Percentiles rank a stretch among this genome's conserved stretches.
Evolutionary conservation across 2,888 invertebrate genomes (phyloP).

Genomic region (Callinectes sapidus): DNA sequence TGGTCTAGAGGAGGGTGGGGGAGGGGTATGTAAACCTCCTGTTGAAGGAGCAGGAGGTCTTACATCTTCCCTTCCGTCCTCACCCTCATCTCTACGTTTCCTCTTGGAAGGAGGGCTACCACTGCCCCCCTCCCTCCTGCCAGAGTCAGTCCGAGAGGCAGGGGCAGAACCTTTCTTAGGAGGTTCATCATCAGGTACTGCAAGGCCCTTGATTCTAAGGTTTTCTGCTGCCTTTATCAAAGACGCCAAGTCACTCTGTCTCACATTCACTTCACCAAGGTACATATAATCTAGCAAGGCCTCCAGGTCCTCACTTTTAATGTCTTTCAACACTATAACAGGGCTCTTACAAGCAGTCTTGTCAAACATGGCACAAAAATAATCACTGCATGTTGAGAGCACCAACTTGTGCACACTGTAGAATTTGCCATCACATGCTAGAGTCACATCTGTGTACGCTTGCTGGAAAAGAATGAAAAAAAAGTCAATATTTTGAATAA

Average conservation of each 20-base stretch:
- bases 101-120: constrained; percentile 71
- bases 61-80: constrained; percentile 71
- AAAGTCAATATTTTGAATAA: not conserved
- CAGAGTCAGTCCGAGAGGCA: constrained; percentile 44
- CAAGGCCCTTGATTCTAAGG: constrained; percentile 70
- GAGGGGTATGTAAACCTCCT: constrained; percentile 53
- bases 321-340: constrained; percentile 71
- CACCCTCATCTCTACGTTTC: constrained; percentile 69
- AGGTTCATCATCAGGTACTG: constrained; percentile 72
- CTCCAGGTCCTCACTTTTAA: constrained; percentile 71
- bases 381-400: constrained; percentile 72
- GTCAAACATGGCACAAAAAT: constrained; percentile 72
- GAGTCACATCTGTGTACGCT: constrained; percentile 71
- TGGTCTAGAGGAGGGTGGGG: constrained; percentile 63
- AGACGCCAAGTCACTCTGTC: constrained; percentile 71
- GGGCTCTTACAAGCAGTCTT: constrained; percentile 71
- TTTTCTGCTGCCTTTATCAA: constrained; percentile 72
- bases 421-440: constrained; percentile 71
- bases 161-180: constrained; percentile 40
- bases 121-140: constrained; percentile 58
- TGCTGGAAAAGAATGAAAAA: constrained; percentile 59
- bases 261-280: constrained; percentile 72
- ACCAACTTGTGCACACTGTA: constrained; percentile 72
- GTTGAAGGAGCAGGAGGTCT: constrained; percentile 62
- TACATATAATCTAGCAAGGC: constrained; percentile 72